Conservation (phyloP, 2,797 vertebrate species). For the Knipowitschia caucasica region DNA sequence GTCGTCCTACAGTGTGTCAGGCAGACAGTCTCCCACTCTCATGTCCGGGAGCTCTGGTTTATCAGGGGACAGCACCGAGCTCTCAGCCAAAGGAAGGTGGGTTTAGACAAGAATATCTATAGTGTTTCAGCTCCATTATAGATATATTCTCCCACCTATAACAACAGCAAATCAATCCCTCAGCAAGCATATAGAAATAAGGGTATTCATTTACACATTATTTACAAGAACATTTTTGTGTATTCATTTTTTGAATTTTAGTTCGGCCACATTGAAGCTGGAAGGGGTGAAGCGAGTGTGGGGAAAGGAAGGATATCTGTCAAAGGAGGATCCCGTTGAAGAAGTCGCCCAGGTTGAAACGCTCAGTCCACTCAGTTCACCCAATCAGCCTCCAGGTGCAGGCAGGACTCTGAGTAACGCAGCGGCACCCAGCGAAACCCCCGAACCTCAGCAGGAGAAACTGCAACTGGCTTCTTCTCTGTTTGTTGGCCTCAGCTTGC, state of each 20-base stretch:
- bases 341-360: constrained; percentile 59
- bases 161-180: neutral
- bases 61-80: constrained; percentile 86
- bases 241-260: constrained; percentile 43
- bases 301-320: constrained; percentile 93
- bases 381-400: constrained; percentile 46
- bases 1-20: constrained; percentile 79
- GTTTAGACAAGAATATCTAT: constrained; percentile 14
- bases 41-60: constrained; percentile 87
- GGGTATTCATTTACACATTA: too few species aligned
- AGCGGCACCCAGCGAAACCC: constrained; percentile 16
- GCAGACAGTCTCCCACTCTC: constrained; percentile 88
- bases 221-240: neutral
- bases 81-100: constrained; percentile 83
- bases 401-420: constrained; percentile 31
- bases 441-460: constrained; percentile 71
- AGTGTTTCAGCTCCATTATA: neutral
- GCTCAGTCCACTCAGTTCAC: constrained; percentile 49
- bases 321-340: constrained; percentile 73
- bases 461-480: constrained; percentile 88
- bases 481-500: constrained; percentile 85
- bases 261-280: constrained; percentile 81
- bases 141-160: neutral
- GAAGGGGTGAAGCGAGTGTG: constrained; percentile 89
- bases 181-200: neutral